These are phyloP conservation scores for Aplodontia rufa DNA, from an alignment of 2,113 vertebrate species.

Conservation along the genomic window DNA sequence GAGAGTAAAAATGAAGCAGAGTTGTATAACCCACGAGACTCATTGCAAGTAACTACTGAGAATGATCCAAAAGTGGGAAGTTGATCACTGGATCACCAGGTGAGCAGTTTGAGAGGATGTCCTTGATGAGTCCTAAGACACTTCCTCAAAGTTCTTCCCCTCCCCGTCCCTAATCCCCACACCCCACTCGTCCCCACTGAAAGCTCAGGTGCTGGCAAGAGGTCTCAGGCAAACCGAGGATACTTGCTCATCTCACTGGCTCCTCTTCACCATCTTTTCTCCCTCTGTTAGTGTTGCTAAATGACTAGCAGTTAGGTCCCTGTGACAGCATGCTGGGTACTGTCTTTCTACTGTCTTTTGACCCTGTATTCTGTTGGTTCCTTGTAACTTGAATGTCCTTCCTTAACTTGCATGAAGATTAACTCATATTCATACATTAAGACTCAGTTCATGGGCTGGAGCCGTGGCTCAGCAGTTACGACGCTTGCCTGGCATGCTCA, in stretches of 20 bases:
- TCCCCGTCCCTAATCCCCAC: background rate
- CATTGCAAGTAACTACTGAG: background rate
- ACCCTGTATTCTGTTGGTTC: background rate
- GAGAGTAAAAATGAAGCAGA: background rate
- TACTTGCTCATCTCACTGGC: background rate
- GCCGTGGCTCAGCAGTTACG: no score
- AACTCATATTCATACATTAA: background rate
- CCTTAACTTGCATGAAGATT: no score
- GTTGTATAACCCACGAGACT: background rate
- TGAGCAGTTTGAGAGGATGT: background rate
- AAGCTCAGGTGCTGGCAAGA: background rate
- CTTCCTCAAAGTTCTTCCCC: background rate
- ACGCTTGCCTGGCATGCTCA: no score
- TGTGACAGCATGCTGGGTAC: no score
- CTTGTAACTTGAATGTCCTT: background rate
- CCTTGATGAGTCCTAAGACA: background rate
- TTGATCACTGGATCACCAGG: no score
- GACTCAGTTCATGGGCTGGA: background rate
- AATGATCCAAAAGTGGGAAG: background rate
- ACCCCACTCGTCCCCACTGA: rapidly evolving
- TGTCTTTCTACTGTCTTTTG: no score
- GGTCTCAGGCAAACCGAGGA: background rate
- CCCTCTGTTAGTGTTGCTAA: background rate
- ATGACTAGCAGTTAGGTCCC: background rate
- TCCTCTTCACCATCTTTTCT: no score